Conservation (phyloP, 1,140 invertebrate genomes). For the Sarcophaga bullata region DNA sequence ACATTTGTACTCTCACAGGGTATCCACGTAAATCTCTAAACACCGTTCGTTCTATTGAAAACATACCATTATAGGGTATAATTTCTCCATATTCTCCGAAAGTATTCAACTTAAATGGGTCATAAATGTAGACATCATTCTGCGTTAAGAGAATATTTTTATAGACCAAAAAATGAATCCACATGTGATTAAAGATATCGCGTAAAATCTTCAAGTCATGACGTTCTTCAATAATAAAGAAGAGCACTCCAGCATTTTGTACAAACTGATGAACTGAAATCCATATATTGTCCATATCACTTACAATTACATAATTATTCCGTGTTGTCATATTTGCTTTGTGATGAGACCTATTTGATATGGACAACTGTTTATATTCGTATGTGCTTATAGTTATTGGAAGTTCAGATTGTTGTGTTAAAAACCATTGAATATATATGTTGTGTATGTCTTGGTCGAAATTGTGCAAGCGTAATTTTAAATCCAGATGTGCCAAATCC, state of each 20-base stretch:
- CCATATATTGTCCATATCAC: slow-evolving; percentile 2
- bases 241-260: slow-evolving; percentile 41
- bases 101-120: slow-evolving; percentile 51
- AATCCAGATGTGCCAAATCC: slow-evolving; percentile 25
- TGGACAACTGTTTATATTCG: not conserved
- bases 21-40: slow-evolving; percentile 54
- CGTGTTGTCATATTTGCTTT: not conserved
- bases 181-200: not conserved
- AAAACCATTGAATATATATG: slow-evolving; percentile 43
- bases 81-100: slow-evolving; percentile 43
- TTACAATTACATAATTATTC: slow-evolving; percentile 44
- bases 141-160: slow-evolving; percentile 29
- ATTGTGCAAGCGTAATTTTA: slow-evolving; percentile 28
- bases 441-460: slow-evolving; percentile 28
- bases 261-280: not conserved
- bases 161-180: slow-evolving; percentile 13
- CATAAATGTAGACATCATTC: slow-evolving; percentile 49
- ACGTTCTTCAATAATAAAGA: slow-evolving; percentile 41
- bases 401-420: not conserved
- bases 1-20: slow-evolving; percentile 55
- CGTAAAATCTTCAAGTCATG: not conserved
- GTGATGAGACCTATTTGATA: not conserved
- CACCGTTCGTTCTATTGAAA: not conserved
- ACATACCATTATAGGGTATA: slow-evolving; percentile 35
- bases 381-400: slow-evolving; percentile 27